Percentiles rank a stretch among this genome's conserved stretches.
Conservation (phyloP, 2,113 vertebrate species). For the Polyodon spathula region DNA sequence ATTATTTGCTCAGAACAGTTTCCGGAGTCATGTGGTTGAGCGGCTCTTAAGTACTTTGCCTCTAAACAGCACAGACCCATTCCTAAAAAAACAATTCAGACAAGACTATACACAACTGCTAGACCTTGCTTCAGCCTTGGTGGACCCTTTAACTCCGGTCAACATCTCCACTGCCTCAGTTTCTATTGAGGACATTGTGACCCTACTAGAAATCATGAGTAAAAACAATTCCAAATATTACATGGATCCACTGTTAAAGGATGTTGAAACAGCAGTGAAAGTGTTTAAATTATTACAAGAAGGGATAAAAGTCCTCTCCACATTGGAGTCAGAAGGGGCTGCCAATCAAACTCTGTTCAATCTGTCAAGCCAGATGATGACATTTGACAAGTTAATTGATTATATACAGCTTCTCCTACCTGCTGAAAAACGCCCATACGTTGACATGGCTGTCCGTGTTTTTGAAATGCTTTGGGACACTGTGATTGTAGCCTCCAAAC, state of each 20-base stretch:
- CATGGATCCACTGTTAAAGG: too few relatives aligned
- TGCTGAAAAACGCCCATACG: constrained; percentile 26
- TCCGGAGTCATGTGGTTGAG: too few relatives aligned
- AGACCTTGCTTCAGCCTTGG: not conserved
- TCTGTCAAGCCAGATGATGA: constrained; percentile 22
- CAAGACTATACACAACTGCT: not conserved
- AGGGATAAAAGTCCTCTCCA: too few relatives aligned
- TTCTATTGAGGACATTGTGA: not conserved
- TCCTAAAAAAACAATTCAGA: not conserved
- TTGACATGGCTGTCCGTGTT: constrained; percentile 9
- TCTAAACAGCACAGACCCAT: too few relatives aligned
- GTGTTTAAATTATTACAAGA: too few relatives aligned
- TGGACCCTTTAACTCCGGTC: not conserved
- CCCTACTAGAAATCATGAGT: not conserved
- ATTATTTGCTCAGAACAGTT: too few relatives aligned
- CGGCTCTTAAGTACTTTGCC: not conserved
- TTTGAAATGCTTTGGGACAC: constrained; percentile 36
- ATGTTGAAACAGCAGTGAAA: too few relatives aligned
- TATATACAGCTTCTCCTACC: constrained; percentile 21
- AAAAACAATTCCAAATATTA: too few relatives aligned
- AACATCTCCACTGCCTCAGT: too few relatives aligned
- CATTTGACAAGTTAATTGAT: constrained; percentile 37
- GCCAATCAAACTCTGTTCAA: too few relatives aligned
- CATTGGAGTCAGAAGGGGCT: too few relatives aligned
- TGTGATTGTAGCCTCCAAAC: constrained; percentile 29